Conservation (phyloP, 2,113 vertebrate species). For the Aptenodytes forsteri region DNA sequence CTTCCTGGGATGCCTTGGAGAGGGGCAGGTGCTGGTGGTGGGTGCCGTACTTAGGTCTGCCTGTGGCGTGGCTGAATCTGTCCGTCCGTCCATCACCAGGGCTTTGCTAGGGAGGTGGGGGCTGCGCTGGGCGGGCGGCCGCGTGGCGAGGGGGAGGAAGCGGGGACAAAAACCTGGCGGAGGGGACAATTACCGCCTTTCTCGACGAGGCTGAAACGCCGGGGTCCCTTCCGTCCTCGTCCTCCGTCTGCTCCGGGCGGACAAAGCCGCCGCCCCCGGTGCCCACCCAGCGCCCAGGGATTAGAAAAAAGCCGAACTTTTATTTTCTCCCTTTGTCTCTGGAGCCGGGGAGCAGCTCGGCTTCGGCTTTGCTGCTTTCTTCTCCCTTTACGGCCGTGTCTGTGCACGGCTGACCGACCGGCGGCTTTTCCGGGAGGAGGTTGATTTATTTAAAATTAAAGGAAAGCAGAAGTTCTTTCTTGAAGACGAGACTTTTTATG, state of each 20-base stretch:
- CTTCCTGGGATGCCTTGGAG: neutral
- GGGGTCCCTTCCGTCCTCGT: slow-evolving; percentile 23
- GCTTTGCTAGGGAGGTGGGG: neutral
- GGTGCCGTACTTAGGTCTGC: neutral
- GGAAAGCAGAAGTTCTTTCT: slow-evolving; percentile 53
- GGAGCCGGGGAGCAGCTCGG: neutral
- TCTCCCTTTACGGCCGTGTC: neutral
- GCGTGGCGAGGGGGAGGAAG: neutral
- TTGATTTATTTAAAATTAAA: slow-evolving; percentile 53
- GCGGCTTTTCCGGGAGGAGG: neutral
- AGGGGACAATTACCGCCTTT: slow-evolving; percentile 51
- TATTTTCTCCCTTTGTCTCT: slow-evolving; percentile 42
- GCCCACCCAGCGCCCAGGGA: slow-evolving; percentile 49
- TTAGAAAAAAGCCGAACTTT: slow-evolving; percentile 37
- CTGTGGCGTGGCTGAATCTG: fast-evolving
- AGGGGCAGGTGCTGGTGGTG: neutral
- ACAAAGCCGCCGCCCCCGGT: slow-evolving; percentile 23
- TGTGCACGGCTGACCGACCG: slow-evolving; percentile 4
- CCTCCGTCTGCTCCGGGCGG: neutral
- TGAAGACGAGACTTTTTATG: neutral
- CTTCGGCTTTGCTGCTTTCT: neutral
- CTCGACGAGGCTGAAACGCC: neutral
- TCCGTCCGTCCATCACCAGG: neutral
- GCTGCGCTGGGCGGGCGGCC: fast-evolving
- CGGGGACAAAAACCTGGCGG: neutral